A percentile compares a stretch with the other conserved stretches of the same genome.
Evolutionary conservation across 2,888 invertebrate genomes (phyloP).

Genomic region (Venusia cambrica): DNA sequence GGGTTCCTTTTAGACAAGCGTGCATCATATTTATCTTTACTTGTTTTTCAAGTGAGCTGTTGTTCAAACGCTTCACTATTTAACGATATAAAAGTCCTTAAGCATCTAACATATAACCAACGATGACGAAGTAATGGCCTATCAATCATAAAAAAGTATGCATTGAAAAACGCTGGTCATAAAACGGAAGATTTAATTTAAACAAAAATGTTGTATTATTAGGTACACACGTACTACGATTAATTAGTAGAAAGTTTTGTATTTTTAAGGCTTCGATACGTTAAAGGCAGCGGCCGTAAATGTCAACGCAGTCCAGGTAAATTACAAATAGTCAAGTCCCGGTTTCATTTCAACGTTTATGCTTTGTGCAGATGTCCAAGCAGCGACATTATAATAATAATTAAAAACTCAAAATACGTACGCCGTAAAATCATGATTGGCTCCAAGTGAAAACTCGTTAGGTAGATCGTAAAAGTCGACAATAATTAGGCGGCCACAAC

Average conservation of each 20-base stretch:
- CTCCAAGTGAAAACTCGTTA: constrained; percentile 78
- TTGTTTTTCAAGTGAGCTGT: too few species aligned
- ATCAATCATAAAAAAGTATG: too few species aligned
- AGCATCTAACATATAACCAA: too few species aligned
- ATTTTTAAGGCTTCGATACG: constrained; percentile 14
- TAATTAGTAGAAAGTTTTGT: constrained; percentile 16
- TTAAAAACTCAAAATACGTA: constrained; percentile 67
- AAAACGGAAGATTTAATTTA: too few species aligned
- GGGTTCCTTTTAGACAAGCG: too few species aligned
- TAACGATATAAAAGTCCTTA: too few species aligned
- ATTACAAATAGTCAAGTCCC: constrained; percentile 22
- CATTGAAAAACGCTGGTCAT: too few species aligned
- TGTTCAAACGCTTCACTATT: too few species aligned
- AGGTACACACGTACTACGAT: too few species aligned
- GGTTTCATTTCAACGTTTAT: constrained; percentile 26
- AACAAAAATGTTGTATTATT: constrained; percentile 16
- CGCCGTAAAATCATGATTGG: constrained; percentile 77
- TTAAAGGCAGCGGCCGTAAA: constrained; percentile 16
- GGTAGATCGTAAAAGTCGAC: constrained; percentile 77
- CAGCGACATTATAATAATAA: constrained; percentile 48
- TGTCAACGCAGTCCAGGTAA: constrained; percentile 19
- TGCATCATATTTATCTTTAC: too few species aligned
- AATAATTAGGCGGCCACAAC: constrained; percentile 78
- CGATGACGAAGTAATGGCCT: too few species aligned
- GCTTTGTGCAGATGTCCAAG: constrained; percentile 30